Base-by-base conservation (phyloP, 2,888 invertebrate genomes). In the Coelogynopora nodosa region DNA sequence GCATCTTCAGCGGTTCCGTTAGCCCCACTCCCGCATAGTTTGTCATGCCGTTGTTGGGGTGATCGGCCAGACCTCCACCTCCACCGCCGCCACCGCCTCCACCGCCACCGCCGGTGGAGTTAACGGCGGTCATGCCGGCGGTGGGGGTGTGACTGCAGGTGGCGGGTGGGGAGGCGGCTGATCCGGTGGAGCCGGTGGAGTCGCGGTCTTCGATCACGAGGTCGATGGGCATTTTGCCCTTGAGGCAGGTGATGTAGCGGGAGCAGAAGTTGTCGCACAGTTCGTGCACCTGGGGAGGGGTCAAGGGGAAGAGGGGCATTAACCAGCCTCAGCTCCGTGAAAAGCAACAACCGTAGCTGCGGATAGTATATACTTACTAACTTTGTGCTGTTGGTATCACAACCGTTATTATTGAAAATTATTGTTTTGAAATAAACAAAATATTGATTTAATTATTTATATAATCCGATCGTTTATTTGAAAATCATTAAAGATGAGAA, bases 261-360 rank as follows among this genome's bases (percentile, higher is more conserved):
- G 98, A 97, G 94, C 99, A 99, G 95, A 99, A 99, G 94, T 99
- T 99, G 95, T 99, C 99, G 94, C 99, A 99, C 93, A 99, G 94
- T 94, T 99, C 99, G 94, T 99, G 99, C 92, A 99, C 99, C 98
- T 99, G 94, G 88, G 93, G 90, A n/a, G n/a, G n/a, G n/a, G n/a
- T n/a, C n/a, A n/a, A n/a, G n/a, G n/a, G n/a, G n/a, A n/a, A n/a
- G n/a, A n/a, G n/a, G n/a, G n/a, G n/a, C n/a, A n/a, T n/a, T n/a
- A n/a, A n/a, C n/a, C n/a, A n/a, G n/a, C n/a, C n/a, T n/a, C n/a
- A n/a, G n/a, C n/a, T n/a, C n/a, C n/a, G n/a, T n/a, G n/a, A n/a
- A n/a, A n/a, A n/a, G n/a, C n/a, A n/a, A n/a, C n/a, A n/a, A n/a
- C n/a, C n/a, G n/a, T n/a, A n/a, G n/a, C n/a, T n/a, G n/a, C n/a